Conservation (phyloP, 2,888 invertebrate genomes). For the Drosophila borealis region DNA sequence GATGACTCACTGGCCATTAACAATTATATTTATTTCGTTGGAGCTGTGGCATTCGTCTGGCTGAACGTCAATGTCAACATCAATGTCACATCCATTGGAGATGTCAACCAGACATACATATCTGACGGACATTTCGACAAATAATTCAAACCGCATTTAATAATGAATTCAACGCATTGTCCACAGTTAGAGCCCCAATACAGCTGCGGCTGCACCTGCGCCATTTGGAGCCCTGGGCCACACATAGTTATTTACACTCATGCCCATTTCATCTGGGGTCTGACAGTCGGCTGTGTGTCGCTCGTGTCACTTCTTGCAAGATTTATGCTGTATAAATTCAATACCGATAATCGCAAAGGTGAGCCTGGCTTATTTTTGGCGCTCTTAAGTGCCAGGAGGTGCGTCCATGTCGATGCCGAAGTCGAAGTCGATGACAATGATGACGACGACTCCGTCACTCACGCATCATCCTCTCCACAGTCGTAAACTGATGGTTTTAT, state of each 20-base stretch:
- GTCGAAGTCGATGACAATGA: conserved; percentile 1
- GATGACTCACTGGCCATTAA: conserved; percentile 66
- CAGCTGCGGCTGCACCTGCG: conserved; percentile 24
- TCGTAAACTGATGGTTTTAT: conserved; percentile 59
- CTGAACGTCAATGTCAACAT: conserved; percentile 71
- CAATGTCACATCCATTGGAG: conserved; percentile 60
- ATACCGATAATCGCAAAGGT: conserved; percentile 62
- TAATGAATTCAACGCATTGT: conserved; percentile 59
- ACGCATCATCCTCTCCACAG: conserved; percentile 54
- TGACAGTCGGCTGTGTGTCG: conserved; percentile 11
- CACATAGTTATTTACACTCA: background rate
- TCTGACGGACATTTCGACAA: conserved; percentile 61
- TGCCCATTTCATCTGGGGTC: conserved; percentile 13
- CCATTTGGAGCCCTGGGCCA: conserved; percentile 5
- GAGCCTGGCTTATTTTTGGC: conserved; percentile 72
- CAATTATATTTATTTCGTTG: conserved; percentile 77
- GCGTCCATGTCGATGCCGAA: conserved; percentile 35
- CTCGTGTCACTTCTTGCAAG: conserved; percentile 35
- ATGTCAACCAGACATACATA: conserved; percentile 49
- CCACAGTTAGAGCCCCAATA: conserved; percentile 26
- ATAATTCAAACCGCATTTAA: conserved; percentile 73
- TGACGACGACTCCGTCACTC: conserved; percentile 50
- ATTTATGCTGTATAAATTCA: conserved; percentile 66
- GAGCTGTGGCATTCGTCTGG: conserved; percentile 29
- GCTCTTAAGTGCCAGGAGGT: conserved; percentile 64